These are phyloP conservation scores for Aplocera efformata DNA, from an alignment of 2,888 invertebrate genomes.

Conservation along the genomic window DNA sequence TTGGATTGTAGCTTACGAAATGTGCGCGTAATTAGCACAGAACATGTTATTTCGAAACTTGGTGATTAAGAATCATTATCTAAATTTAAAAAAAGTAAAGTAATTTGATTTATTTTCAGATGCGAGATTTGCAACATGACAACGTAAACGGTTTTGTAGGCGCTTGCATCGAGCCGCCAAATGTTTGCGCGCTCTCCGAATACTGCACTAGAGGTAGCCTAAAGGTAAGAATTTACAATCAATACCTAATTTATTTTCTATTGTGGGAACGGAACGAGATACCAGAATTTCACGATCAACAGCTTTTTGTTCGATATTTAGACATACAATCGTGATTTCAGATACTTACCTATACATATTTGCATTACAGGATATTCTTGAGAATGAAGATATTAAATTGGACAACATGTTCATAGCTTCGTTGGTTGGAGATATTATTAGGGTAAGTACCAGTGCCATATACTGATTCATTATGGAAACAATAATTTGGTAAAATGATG, in stretches of 20 bases:
- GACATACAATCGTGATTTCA: neutral
- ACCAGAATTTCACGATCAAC: too few relatives aligned
- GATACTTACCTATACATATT: neutral
- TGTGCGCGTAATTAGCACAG: too few relatives aligned
- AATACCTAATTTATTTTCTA: too few relatives aligned
- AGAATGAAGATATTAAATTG: slow-evolving; percentile 96
- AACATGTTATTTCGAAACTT: too few relatives aligned
- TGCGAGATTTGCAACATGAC: slow-evolving; percentile 94
- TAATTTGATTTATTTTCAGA: slow-evolving; percentile 72
- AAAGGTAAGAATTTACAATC: slow-evolving; percentile 84
- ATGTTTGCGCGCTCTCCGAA: slow-evolving; percentile 93
- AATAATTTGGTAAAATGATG: too few relatives aligned
- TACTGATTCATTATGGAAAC: too few relatives aligned
- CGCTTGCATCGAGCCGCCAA: slow-evolving; percentile 94
- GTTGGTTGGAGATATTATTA: slow-evolving; percentile 94
- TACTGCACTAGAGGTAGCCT: slow-evolving; percentile 95
- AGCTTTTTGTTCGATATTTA: too few relatives aligned
- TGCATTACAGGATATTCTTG: slow-evolving; percentile 88
- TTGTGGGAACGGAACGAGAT: too few relatives aligned
- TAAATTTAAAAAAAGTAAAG: too few relatives aligned
- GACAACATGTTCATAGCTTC: slow-evolving; percentile 98
- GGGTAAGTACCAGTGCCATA: slow-evolving; percentile 82
- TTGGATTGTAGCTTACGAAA: too few relatives aligned
- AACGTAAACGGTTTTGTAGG: slow-evolving; percentile 96
- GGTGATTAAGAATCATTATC: too few relatives aligned